phyloP scores from a whole-genome alignment of 2,797 vertebrate species.

The Spinus olivaceus region DNA sequence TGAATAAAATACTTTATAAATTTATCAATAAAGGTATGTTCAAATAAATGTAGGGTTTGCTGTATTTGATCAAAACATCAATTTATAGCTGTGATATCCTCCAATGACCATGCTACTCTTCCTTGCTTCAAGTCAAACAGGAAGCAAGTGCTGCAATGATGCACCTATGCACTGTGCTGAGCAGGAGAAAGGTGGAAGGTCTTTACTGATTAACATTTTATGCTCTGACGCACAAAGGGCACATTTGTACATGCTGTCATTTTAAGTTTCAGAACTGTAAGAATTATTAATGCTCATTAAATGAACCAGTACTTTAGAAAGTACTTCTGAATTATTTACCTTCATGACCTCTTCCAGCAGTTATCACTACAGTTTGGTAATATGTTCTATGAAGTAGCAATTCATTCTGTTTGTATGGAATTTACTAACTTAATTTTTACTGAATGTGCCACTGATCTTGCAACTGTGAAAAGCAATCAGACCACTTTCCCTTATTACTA shows the following conservation, averaged over 20 bases:
- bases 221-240: background rate
- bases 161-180: background rate
- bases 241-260: background rate
- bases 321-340: slow-evolving; percentile 23
- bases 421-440: background rate
- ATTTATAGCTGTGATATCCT: background rate
- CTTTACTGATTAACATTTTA: background rate
- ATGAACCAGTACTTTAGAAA: background rate
- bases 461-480: background rate
- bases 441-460: background rate
- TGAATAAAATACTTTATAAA: background rate
- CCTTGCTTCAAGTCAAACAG: background rate
- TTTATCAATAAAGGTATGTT: background rate
- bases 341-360: background rate
- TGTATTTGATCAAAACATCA: background rate
- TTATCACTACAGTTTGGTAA: background rate
- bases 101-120: background rate
- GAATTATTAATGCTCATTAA: slow-evolving; percentile 15
- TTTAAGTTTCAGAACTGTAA: slow-evolving; percentile 2
- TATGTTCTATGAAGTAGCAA: background rate
- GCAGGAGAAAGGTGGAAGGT: background rate
- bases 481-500: background rate
- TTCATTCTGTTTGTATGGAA: background rate
- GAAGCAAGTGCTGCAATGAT: background rate
- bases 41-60: background rate